phyloP scores from a whole-genome alignment of 2,797 vertebrate genomes.

The Eulemur rubriventer region DNA sequence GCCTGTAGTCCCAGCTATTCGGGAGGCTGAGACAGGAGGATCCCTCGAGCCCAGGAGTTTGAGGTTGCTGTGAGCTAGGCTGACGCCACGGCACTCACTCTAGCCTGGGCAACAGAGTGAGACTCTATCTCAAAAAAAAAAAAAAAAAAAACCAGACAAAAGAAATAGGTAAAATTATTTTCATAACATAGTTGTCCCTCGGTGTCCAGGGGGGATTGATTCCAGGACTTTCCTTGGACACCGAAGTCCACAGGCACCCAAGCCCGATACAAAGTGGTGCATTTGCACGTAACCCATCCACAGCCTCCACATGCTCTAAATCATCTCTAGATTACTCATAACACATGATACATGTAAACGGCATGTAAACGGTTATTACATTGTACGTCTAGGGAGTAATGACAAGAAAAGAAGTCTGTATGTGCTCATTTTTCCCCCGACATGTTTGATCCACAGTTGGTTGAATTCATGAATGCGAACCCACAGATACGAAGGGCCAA shows the following conservation, averaged over 20 bases:
- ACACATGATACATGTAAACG: neutral
- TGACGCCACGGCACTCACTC: too few relatives aligned
- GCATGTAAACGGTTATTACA: neutral
- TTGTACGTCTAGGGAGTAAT: neutral
- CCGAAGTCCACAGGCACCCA: neutral
- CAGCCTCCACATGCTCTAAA: neutral
- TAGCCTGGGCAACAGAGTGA: too few relatives aligned
- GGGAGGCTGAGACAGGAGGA: too few relatives aligned
- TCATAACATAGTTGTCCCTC: neutral
- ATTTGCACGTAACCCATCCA: neutral
- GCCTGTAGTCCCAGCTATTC: too few relatives aligned
- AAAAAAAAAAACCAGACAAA: too few relatives aligned
- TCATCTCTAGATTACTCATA: neutral
- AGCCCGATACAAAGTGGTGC: neutral
- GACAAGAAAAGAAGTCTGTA: neutral
- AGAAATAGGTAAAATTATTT: neutral
- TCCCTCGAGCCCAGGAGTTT: too few relatives aligned
- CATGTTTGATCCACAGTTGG: neutral
- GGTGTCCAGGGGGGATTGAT: neutral
- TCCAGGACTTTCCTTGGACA: neutral
- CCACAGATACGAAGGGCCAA: neutral
- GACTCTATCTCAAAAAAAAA: too few relatives aligned
- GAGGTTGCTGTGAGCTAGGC: too few relatives aligned
- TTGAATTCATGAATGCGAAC: neutral
- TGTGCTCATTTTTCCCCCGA: neutral